Evolutionary conservation across 2,888 invertebrate genomes (phyloP), one percentile per base, ranked within the genome.

Genomic region (Conus canariensis): DNA sequence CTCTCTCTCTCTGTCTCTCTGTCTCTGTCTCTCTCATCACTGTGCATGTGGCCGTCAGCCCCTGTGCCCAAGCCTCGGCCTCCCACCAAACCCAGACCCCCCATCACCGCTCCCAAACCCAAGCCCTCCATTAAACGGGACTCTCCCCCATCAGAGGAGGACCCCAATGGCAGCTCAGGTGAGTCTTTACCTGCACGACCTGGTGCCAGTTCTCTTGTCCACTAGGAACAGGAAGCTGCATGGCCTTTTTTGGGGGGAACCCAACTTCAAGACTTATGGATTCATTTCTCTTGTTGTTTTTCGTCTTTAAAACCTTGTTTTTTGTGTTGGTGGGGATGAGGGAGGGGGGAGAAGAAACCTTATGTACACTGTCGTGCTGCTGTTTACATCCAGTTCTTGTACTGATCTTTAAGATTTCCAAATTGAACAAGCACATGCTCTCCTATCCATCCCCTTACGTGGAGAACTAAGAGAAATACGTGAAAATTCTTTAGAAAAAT

Each of bases 41-140:
- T 64, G 64, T 58, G 30, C 60, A 64, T 88, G 25, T 56, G n/a
- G 56, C 22, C 5, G 25, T 25, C 60, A 80, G 83, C 82, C 58
- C 83, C 90, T 1, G 70, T 83, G 25, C 74, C 85, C 30, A 85
- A 86, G 59, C 94, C 94, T 12, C 25, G 90, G n/a, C 92, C 93
- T 12, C 93, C 93, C 22, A 90, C 90, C n/a, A 92, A 92, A 88
- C 93, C 94, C 5, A 92, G 93, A 77, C 93, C 93, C 10, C 93
- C 93, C 14, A 60, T 92, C 14, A 59, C 91, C 3, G 91, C 91
- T 12, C 92, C 91, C 67, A 93, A 94, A 83, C 94, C 94, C 7
- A 91, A 91, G 25, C 92, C 93, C 77, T 92, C 93, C 7, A 80
- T 89, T 85, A 90, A 87, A 45, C 70, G 85, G 12, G 88, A 89